These are phyloP conservation scores for Hemitrygon akajei DNA, from an alignment of 2,797 vertebrate species.

Conservation along the genomic window DNA sequence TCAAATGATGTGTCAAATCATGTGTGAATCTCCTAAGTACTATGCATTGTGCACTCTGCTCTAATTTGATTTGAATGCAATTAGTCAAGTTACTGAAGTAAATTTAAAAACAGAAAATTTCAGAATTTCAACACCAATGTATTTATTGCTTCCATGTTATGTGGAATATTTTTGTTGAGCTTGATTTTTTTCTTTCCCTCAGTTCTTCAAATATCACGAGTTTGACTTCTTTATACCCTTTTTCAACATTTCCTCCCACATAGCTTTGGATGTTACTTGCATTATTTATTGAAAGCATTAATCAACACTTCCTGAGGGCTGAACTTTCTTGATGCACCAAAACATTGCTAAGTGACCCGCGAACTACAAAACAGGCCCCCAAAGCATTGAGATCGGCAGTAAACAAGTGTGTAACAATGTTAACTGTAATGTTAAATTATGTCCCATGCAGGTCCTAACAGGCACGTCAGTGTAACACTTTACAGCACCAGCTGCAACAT, in stretches of 20 bases:
- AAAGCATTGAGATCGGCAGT: too few species aligned
- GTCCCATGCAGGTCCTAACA: too few species aligned
- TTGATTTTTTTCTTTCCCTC: neutral
- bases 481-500: too few species aligned
- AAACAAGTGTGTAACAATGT: too few species aligned
- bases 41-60: neutral
- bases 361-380: too few species aligned
- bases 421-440: too few species aligned
- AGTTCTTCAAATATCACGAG: neutral
- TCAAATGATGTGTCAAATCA: slow-evolving; percentile 33
- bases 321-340: too few species aligned
- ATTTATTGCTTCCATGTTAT: neutral
- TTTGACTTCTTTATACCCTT: neutral
- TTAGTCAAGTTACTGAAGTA: neutral
- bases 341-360: too few species aligned
- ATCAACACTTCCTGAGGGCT: too few species aligned
- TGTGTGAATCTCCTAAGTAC: slow-evolving; percentile 10
- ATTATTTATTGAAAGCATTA: too few species aligned
- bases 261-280: neutral
- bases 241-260: neutral
- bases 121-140: neutral
- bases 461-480: too few species aligned
- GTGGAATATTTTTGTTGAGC: neutral
- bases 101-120: neutral
- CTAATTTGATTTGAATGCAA: slow-evolving; percentile 30